Percentiles rank a stretch among this genome's conserved stretches.
Conservation (phyloP, 2,888 invertebrate genomes). For the Lasius fuliginosus region DNA sequence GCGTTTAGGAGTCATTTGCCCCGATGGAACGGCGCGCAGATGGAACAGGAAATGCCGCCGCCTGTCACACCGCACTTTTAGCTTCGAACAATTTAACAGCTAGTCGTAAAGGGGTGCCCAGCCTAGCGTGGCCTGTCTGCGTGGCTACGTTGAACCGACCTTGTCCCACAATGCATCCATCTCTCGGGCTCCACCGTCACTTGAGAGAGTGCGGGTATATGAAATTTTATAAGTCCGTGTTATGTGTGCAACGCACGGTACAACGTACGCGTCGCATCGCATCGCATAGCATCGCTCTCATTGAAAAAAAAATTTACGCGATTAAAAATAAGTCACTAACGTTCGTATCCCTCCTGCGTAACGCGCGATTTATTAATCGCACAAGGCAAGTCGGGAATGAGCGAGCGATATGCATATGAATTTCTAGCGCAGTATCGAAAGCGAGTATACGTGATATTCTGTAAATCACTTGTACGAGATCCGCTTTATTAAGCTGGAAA, state of each 20-base stretch:
- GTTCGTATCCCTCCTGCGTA: constrained; percentile 22
- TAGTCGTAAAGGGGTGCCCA: constrained; percentile 76
- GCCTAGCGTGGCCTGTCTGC: constrained; percentile 75
- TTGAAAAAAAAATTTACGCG: constrained; percentile 19
- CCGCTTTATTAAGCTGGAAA: constrained; percentile 24
- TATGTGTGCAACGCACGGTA: not conserved
- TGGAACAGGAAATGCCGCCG: constrained; percentile 69
- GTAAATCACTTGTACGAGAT: constrained; percentile 24
- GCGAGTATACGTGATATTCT: constrained; percentile 10
- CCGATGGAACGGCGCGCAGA: constrained; percentile 33
- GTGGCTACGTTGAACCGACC: constrained; percentile 74
- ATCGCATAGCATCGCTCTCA: not conserved
- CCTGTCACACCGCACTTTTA: constrained; percentile 65
- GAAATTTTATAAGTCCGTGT: constrained; percentile 60
- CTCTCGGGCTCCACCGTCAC: constrained; percentile 59
- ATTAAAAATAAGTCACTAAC: constrained; percentile 40
- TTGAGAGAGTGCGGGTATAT: constrained; percentile 1
- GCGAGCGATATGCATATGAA: not conserved
- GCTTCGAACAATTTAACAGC: constrained; percentile 73
- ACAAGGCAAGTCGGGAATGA: constrained; percentile 17
- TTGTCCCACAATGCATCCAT: constrained; percentile 79
- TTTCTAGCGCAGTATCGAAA: constrained; percentile 35
- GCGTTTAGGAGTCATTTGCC: constrained; percentile 34
- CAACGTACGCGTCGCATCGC: not conserved
- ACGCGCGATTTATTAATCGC: constrained; percentile 12